phyloP scores from a whole-genome alignment of 2,113 vertebrate genomes.

The Pseudorasbora parva region DNA sequence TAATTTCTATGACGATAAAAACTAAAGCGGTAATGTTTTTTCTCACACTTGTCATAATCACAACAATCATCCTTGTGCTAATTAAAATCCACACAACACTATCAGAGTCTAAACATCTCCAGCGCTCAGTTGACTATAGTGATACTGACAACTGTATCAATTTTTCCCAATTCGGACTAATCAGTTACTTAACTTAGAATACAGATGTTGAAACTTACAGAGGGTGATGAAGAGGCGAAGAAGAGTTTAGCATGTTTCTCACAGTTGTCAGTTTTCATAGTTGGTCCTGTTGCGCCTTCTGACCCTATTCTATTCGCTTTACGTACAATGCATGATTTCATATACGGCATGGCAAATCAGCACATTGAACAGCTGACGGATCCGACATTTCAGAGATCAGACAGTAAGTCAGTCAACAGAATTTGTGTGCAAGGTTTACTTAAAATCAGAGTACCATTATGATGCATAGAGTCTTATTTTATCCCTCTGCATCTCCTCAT shows the following conservation, averaged over 20 bases:
- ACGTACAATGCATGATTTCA: not conserved
- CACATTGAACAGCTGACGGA: not conserved
- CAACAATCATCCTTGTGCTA: not conserved
- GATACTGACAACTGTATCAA: conserved; percentile 50
- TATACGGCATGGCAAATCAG: not conserved
- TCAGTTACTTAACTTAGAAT: conserved; percentile 60
- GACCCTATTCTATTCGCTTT: not conserved
- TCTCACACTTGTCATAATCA: not conserved
- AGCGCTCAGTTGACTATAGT: conserved; percentile 10
- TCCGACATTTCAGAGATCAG: conserved; percentile 12
- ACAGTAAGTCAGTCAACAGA: conserved; percentile 2
- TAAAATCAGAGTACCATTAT: conserved; percentile 41
- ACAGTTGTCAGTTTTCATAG: not conserved
- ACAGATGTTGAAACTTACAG: conserved; percentile 47
- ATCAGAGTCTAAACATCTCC: conserved; percentile 29
- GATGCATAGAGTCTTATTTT: conserved; percentile 46
- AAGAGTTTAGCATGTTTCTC: conserved; percentile 34
- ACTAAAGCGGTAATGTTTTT: not conserved
- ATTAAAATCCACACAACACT: conserved; percentile 17
- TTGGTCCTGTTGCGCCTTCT: conserved; percentile 21
- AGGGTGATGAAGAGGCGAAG: conserved; percentile 35
- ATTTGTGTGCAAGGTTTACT: conserved; percentile 47
- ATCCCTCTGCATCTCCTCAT: conserved; percentile 52
- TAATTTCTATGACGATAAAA: not conserved
- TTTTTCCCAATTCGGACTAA: conserved; percentile 48